These are phyloP conservation scores for Urocitellus parryii DNA, from an alignment of 2,113 vertebrate genomes.

Conservation along the genomic window DNA sequence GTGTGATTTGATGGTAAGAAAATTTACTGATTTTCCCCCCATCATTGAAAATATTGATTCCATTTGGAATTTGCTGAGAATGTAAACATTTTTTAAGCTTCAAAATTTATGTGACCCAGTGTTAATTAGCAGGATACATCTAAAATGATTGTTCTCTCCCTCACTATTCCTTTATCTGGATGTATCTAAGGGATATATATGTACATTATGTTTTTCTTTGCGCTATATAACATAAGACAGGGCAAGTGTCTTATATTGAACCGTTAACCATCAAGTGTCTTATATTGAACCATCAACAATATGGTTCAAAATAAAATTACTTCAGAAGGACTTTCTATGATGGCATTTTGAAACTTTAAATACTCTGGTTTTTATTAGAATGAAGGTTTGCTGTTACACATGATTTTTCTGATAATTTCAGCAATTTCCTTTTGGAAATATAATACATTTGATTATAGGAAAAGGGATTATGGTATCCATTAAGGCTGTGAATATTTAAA, in stretches of 20 bases:
- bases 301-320: slow-evolving; percentile 53
- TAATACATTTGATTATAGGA: slow-evolving; percentile 77
- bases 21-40: slow-evolving; percentile 71
- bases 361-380: slow-evolving; percentile 73
- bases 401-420: slow-evolving; percentile 81
- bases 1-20: slow-evolving; percentile 85
- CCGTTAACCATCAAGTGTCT: background rate
- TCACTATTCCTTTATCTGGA: slow-evolving; percentile 72
- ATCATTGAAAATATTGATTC: slow-evolving; percentile 80
- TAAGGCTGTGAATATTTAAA: slow-evolving; percentile 87
- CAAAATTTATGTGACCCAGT: slow-evolving; percentile 82
- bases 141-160: slow-evolving; percentile 84
- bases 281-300: background rate
- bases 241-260: background rate
- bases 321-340: slow-evolving; percentile 77
- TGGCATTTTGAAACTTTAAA: slow-evolving; percentile 70
- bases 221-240: slow-evolving; percentile 62
- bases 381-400: slow-evolving; percentile 86
- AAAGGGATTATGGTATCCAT: slow-evolving; percentile 85
- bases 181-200: slow-evolving; percentile 72
- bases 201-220: slow-evolving; percentile 83
- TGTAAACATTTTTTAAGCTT: slow-evolving; percentile 79
- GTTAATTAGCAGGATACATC: slow-evolving; percentile 84
- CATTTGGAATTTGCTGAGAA: slow-evolving; percentile 84
- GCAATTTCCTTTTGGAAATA: slow-evolving; percentile 84